These are phyloP conservation scores for Stenurella melanura DNA, from an alignment of 2,888 invertebrate species.

Conservation along the genomic window DNA sequence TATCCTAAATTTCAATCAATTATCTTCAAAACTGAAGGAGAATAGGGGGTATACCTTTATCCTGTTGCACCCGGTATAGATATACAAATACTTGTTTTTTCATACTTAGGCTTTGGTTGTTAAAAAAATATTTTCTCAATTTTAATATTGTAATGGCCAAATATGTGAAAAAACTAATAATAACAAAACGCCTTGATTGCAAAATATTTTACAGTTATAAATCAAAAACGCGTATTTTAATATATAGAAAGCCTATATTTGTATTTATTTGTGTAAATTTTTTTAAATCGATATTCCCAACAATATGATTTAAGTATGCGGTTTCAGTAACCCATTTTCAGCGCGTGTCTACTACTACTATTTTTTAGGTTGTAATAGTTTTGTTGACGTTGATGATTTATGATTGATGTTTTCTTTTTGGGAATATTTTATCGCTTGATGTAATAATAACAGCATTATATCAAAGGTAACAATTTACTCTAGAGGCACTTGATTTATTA, in stretches of 20 bases:
- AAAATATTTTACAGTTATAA: no score
- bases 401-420: neutral
- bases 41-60: no score
- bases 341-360: neutral
- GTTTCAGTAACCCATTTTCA: neutral
- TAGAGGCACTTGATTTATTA: neutral
- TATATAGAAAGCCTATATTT: neutral
- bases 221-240: no score
- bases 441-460: neutral
- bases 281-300: neutral
- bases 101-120: no score
- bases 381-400: neutral
- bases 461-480: neutral
- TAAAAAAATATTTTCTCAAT: no score
- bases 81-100: no score
- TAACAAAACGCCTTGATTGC: no score
- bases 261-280: neutral
- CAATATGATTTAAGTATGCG: neutral
- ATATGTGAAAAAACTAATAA: no score
- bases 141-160: no score
- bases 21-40: no score
- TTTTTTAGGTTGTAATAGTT: constrained; percentile 4
- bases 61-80: no score
- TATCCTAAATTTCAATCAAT: no score
- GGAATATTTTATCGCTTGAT: constrained; percentile 7